These are phyloP conservation scores for Epizoanthus ramosus DNA, from an alignment of 92 coral and sea anemone species.

Conservation along the genomic window DNA sequence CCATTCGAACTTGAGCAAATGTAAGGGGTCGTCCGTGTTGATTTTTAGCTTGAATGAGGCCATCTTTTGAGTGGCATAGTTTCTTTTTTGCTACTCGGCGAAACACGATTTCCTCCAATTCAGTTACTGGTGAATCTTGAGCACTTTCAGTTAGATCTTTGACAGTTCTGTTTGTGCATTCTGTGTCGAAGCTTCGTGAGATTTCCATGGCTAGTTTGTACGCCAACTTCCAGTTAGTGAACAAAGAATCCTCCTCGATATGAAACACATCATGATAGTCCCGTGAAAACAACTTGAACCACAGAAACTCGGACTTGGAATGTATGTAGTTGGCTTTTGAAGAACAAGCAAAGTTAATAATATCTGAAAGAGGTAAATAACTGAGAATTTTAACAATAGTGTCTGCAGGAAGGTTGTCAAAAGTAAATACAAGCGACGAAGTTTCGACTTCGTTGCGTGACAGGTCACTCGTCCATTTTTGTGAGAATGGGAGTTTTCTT, in stretches of 20 bases:
- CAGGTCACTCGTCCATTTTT: background rate
- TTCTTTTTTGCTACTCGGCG: background rate
- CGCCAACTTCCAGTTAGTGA: background rate
- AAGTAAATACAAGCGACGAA: background rate
- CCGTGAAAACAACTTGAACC: background rate
- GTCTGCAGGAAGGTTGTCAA: background rate
- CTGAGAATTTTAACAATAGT: background rate
- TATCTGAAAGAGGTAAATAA: background rate
- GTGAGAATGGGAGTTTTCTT: no score
- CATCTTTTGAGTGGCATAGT: background rate
- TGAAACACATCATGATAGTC: background rate
- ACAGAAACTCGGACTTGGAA: background rate
- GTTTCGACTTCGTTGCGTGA: background rate
- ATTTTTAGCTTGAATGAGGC: background rate
- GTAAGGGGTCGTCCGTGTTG: conserved; percentile 8
- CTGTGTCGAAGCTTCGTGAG: background rate
- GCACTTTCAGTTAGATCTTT: background rate
- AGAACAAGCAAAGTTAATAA: background rate
- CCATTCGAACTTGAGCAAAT: background rate
- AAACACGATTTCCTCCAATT: conserved; percentile 1
- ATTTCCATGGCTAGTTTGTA: conserved; percentile 17
- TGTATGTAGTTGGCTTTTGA: background rate
- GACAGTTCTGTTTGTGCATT: background rate
- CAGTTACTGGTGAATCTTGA: background rate
- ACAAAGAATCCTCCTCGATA: background rate